Evolutionary conservation across 2,113 vertebrate species (phyloP).

Genomic region (Hydropotes inermis): DNA sequence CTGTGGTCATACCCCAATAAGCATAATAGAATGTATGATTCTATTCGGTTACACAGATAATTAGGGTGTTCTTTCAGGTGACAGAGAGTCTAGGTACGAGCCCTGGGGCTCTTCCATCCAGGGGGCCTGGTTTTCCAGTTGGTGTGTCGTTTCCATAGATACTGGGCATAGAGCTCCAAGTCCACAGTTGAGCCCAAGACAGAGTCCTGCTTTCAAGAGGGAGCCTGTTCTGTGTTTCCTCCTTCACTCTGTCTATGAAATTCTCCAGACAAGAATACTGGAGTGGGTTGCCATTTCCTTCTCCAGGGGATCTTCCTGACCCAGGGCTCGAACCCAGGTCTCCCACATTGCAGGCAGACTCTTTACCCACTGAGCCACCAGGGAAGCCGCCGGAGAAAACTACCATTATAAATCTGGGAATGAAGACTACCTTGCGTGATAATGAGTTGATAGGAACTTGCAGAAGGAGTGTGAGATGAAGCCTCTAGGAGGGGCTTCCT

Average conservation of each 20-base stretch:
- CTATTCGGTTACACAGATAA: no score
- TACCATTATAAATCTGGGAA: neutral
- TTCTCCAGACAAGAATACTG: neutral
- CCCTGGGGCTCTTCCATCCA: no score
- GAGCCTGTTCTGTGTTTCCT: no score
- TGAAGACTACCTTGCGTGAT: neutral
- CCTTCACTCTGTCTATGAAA: neutral
- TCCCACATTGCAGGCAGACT: fast-evolving
- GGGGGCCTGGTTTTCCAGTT: no score
- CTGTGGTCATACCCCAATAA: no score
- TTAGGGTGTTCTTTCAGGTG: no score
- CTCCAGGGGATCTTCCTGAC: neutral
- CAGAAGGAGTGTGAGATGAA: neutral
- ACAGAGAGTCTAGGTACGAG: no score
- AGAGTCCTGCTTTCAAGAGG: no score
- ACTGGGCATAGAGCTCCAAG: no score
- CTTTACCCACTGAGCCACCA: neutral
- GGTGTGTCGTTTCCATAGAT: no score
- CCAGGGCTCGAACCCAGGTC: neutral
- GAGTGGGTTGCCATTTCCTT: neutral
- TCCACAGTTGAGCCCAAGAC: no score
- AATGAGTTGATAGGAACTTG: neutral
- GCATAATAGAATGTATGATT: no score
- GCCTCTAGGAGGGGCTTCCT: neutral
- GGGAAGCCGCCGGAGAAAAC: neutral